These are phyloP conservation scores for Lineus longissimus DNA, from an alignment of 1,140 invertebrate species.

Conservation along the genomic window DNA sequence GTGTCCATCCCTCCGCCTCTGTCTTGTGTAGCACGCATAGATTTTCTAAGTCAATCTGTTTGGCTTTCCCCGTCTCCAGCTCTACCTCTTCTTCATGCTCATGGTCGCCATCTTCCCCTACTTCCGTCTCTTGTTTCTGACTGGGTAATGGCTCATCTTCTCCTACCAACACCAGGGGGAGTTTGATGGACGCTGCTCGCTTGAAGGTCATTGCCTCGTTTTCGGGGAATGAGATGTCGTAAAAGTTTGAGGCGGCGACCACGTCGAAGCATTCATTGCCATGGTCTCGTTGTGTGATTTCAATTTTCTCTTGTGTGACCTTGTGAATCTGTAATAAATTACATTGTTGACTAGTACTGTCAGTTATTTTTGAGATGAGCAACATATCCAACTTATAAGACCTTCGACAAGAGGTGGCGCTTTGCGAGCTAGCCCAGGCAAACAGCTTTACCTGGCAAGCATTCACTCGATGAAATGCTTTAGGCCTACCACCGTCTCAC, in stretches of 20 bases:
- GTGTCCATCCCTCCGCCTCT: slow-evolving; percentile 27
- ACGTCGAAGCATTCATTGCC: slow-evolving; percentile 35
- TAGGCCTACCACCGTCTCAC: too few relatives aligned
- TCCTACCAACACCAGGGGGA: slow-evolving; percentile 28
- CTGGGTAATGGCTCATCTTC: slow-evolving; percentile 19
- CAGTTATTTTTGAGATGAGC: too few relatives aligned
- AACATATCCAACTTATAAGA: too few relatives aligned
- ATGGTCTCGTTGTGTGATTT: slow-evolving; percentile 29
- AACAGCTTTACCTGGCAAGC: too few relatives aligned
- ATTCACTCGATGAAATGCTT: too few relatives aligned
- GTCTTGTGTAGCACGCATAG: slow-evolving; percentile 40
- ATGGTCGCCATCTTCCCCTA: slow-evolving; percentile 23
- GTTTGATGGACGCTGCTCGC: slow-evolving; percentile 40
- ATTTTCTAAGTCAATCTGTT: slow-evolving; percentile 8
- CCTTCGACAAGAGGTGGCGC: too few relatives aligned
- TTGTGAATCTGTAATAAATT: slow-evolving; percentile 33
- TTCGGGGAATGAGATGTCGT: slow-evolving; percentile 31
- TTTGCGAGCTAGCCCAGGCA: too few relatives aligned
- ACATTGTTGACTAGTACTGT: background rate
- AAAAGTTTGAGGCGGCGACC: slow-evolving; percentile 35
- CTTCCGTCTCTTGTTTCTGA: slow-evolving; percentile 12
- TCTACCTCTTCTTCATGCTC: slow-evolving; percentile 20
- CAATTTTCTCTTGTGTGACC: slow-evolving; percentile 32
- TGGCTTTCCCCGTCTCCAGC: slow-evolving; percentile 12
- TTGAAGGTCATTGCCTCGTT: slow-evolving; percentile 30